Percentiles rank a stretch among this genome's conserved stretches.
These are phyloP conservation scores for Drosophila multiciliata DNA, from an alignment of 2,888 invertebrate genomes.

Conservation along the genomic window DNA sequence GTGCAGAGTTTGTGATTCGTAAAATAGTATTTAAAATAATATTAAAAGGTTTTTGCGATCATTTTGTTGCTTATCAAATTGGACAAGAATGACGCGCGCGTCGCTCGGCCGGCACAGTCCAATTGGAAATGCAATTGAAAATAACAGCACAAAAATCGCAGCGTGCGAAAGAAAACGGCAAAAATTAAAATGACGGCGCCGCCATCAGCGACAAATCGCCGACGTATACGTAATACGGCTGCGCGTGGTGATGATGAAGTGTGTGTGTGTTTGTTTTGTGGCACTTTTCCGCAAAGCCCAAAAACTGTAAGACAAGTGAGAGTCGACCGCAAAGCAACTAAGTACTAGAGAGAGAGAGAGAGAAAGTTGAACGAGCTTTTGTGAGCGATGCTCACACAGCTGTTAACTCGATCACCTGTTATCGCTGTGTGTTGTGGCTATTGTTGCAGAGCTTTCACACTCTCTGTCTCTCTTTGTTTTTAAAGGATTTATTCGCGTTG, in stretches of 20 bases:
- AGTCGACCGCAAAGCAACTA: constrained; percentile 9
- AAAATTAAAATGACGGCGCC: constrained; percentile 57
- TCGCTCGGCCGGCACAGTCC: constrained; percentile 47
- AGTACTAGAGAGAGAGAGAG: constrained; percentile 26
- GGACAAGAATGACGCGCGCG: constrained; percentile 51
- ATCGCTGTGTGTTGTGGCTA: background rate
- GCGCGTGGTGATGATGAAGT: constrained; percentile 8
- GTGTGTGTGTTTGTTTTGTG: constrained; percentile 28
- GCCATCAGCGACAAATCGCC: constrained; percentile 38
- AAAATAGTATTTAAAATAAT: constrained; percentile 6
- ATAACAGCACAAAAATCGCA: constrained; percentile 56
- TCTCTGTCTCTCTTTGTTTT: constrained; percentile 8
- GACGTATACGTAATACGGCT: constrained; percentile 67
- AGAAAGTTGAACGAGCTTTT: constrained; percentile 47
- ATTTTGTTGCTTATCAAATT: constrained; percentile 42
- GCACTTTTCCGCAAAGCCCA: constrained; percentile 75
- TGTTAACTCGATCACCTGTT: constrained; percentile 65
- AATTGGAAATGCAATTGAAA: constrained; percentile 78
- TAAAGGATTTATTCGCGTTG: constrained; percentile 27
- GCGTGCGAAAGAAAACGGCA: constrained; percentile 65
- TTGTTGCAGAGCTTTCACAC: constrained; percentile 5
- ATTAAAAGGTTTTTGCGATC: background rate
- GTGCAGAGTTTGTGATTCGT: constrained; percentile 9
- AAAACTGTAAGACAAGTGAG: constrained; percentile 57
- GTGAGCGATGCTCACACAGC: constrained; percentile 33